Evolutionary conservation across 2,113 vertebrate genomes (phyloP).

Genomic region (Rattus norvegicus): DNA sequence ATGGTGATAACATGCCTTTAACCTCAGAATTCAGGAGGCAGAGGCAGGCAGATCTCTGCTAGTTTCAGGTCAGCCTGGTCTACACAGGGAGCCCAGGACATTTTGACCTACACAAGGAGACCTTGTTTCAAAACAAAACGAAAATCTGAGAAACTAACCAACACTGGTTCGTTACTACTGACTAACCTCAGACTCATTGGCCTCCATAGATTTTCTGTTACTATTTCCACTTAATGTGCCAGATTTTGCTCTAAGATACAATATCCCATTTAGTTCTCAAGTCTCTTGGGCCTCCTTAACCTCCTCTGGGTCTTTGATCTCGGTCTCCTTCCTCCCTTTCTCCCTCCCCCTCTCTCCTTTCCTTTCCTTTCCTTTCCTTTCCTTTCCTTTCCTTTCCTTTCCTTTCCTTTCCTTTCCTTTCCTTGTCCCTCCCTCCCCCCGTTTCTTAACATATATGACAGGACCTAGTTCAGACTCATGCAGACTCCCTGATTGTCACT

Average conservation of each 20-base stretch:
- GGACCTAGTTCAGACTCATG: not conserved
- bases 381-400: too few species aligned
- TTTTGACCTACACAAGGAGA: not conserved
- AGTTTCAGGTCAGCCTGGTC: not conserved
- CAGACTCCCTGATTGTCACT: not conserved
- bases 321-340: too few species aligned
- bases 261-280: not conserved
- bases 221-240: constrained; percentile 2
- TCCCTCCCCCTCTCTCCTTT: too few species aligned
- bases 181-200: not conserved
- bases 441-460: not conserved
- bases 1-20: not conserved
- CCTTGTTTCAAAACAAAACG: not conserved
- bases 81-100: not conserved
- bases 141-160: not conserved
- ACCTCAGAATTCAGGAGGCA: not conserved
- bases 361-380: too few species aligned
- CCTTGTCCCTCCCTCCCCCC: accelerated
- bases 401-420: too few species aligned
- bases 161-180: not conserved
- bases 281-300: not conserved
- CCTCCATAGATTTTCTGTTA: constrained; percentile 27
- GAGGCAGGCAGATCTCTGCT: not conserved
- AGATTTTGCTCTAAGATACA: not conserved
- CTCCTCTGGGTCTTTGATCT: not conserved